phyloP scores from a whole-genome alignment of 2,797 vertebrate genomes.

The Taenioides sp. region DNA sequence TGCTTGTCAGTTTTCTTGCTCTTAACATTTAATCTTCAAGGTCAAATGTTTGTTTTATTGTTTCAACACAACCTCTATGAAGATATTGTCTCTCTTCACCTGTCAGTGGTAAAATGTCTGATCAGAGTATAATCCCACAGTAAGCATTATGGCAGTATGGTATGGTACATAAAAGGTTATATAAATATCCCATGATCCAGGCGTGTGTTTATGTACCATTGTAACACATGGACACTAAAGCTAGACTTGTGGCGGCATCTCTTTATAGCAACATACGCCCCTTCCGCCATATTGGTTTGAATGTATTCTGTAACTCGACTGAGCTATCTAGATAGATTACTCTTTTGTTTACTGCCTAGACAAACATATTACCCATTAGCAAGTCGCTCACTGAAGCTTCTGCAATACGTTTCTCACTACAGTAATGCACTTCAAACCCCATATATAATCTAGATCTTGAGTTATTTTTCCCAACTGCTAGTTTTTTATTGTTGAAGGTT shows the following conservation, averaged over 20 bases:
- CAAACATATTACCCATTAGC: slow-evolving; percentile 54
- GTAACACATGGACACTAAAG: slow-evolving; percentile 30
- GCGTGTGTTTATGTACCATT: slow-evolving; percentile 17
- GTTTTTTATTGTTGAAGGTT: background rate
- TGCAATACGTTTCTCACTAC: slow-evolving; percentile 11
- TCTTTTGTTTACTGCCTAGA: slow-evolving; percentile 54
- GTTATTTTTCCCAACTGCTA: slow-evolving; percentile 10
- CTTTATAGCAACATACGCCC: slow-evolving; percentile 40
- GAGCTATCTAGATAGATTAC: slow-evolving; percentile 43
- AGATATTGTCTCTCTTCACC: slow-evolving; percentile 4
- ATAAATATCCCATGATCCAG: slow-evolving; percentile 8
- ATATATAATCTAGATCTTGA: slow-evolving; percentile 23
- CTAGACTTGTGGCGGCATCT: slow-evolving; percentile 44
- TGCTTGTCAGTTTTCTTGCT: background rate
- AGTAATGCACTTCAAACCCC: slow-evolving; percentile 22
- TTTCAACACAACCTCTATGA: background rate
- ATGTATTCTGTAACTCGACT: slow-evolving; percentile 38
- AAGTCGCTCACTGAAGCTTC: slow-evolving; percentile 44
- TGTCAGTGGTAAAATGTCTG: slow-evolving; percentile 1
- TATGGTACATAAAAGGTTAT: slow-evolving; percentile 9
- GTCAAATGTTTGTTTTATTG: background rate
- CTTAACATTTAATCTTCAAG: background rate
- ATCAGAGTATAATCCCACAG: slow-evolving; percentile 24
- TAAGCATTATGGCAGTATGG: slow-evolving; percentile 6
- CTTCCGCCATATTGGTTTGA: slow-evolving; percentile 30